phyloP scores from a whole-genome alignment of 2,888 invertebrate genomes.

The Amorpha juglandis region DNA sequence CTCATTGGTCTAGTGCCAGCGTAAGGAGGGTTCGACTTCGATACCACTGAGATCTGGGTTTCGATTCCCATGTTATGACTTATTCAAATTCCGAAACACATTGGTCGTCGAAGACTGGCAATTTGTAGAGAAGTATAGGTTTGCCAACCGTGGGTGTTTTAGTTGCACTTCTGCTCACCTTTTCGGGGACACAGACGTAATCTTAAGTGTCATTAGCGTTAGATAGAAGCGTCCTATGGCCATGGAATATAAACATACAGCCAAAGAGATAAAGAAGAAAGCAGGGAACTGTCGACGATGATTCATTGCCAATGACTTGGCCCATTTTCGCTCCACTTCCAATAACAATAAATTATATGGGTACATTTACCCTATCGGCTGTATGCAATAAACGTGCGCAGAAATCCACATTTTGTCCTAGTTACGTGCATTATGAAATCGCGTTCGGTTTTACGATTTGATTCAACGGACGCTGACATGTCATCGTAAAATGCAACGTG shows the following conservation, averaged over 20 bases:
- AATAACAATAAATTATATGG: neutral
- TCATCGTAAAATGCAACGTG: slow-evolving; percentile 16
- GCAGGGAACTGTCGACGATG: neutral
- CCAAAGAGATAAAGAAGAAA: neutral
- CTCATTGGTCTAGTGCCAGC: too few relatives aligned
- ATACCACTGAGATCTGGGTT: too few relatives aligned
- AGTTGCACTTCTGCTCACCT: too few relatives aligned
- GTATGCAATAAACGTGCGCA: neutral
- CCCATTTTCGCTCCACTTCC: neutral
- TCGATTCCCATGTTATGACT: too few relatives aligned
- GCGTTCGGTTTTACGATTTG: slow-evolving; percentile 20
- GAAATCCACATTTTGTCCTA: slow-evolving; percentile 19
- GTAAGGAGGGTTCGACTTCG: too few relatives aligned
- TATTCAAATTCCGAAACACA: too few relatives aligned
- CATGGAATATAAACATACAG: neutral
- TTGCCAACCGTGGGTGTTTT: too few relatives aligned
- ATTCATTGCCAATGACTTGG: slow-evolving; percentile 2
- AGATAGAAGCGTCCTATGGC: neutral
- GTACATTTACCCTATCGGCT: neutral
- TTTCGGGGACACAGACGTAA: too few relatives aligned
- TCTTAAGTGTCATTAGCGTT: neutral
- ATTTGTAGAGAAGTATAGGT: too few relatives aligned
- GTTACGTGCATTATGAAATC: slow-evolving; percentile 23
- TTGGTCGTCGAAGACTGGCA: too few relatives aligned
- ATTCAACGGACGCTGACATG: slow-evolving; percentile 18